A percentile compares a stretch with the other conserved stretches of the same genome.
These are phyloP conservation scores for Hetaerina americana DNA, from an alignment of 1,140 invertebrate species.

Conservation along the genomic window DNA sequence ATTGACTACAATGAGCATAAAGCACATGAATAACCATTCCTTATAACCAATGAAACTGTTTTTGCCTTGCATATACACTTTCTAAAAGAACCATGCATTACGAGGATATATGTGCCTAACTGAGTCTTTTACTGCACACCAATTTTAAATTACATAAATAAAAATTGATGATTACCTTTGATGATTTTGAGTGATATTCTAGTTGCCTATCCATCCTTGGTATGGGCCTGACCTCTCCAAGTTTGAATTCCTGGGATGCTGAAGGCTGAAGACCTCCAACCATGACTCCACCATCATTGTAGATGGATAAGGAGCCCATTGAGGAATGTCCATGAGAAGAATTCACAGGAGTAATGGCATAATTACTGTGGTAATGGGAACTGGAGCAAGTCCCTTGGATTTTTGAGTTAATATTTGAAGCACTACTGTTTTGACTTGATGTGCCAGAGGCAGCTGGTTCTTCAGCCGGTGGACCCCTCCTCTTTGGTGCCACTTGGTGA, in stretches of 20 bases:
- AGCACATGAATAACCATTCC: too few relatives aligned
- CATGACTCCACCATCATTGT: neutral
- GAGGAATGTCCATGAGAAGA: neutral
- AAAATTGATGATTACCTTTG: constrained; percentile 15
- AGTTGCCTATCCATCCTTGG: constrained; percentile 21
- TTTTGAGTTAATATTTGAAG: neutral
- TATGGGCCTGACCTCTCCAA: constrained; percentile 37
- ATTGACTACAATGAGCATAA: too few relatives aligned
- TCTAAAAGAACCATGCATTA: too few relatives aligned
- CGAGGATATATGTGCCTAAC: too few relatives aligned
- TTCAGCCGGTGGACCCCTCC: neutral
- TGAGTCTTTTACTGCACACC: too few relatives aligned
- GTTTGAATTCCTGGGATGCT: constrained; percentile 32
- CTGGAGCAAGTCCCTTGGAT: neutral
- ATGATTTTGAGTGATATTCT: constrained; percentile 6
- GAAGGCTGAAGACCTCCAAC: neutral
- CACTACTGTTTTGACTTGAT: neutral
- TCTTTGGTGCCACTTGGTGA: constrained; percentile 15
- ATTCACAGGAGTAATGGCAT: neutral
- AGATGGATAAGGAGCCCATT: neutral
- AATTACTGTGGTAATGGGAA: constrained; percentile 1
- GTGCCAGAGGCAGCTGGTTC: too few relatives aligned
- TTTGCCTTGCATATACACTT: too few relatives aligned
- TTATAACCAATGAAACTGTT: too few relatives aligned
- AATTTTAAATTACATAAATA: too few relatives aligned